Evolutionary conservation across 2,888 invertebrate genomes (phyloP).

Genomic region (Acronicta leporina): DNA sequence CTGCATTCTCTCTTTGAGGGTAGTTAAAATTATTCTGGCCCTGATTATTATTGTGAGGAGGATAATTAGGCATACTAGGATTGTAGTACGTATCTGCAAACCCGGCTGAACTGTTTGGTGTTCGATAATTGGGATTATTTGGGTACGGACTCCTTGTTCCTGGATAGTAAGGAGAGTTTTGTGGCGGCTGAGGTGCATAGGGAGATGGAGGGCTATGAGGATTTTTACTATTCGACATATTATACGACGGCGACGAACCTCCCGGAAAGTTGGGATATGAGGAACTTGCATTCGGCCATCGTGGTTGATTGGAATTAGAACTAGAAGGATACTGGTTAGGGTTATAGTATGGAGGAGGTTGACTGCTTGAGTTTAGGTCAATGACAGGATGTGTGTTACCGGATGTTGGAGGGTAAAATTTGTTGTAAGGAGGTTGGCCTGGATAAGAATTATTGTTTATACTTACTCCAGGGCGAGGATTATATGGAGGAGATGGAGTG

Average conservation of each 20-base stretch:
- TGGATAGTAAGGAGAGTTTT: constrained; percentile 23
- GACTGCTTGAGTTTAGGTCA: constrained; percentile 18
- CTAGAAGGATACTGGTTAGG: constrained; percentile 32
- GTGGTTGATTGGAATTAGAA: constrained; percentile 35
- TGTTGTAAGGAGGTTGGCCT: constrained; percentile 26
- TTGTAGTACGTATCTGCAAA: constrained; percentile 34
- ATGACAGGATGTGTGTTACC: constrained; percentile 21
- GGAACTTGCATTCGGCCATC: constrained; percentile 14
- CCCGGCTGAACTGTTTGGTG: constrained; percentile 1
- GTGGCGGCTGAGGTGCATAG: constrained; percentile 3
- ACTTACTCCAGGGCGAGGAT: constrained; percentile 16
- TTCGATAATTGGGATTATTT: constrained; percentile 21
- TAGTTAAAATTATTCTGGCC: constrained; percentile 43
- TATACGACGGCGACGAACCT: constrained; percentile 9
- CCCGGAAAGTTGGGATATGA: constrained; percentile 27
- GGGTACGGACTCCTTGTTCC: constrained; percentile 37
- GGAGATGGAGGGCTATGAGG: constrained; percentile 5
- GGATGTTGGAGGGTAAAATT: constrained; percentile 6
- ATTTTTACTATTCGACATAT: constrained; percentile 1
- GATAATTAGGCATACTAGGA: constrained; percentile 50
- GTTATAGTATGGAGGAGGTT: constrained; percentile 26
- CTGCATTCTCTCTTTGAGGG: constrained; percentile 41
- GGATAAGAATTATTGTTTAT: constrained; percentile 19
- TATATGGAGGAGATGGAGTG: constrained; percentile 44
- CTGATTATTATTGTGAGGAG: constrained; percentile 44